phyloP scores from a whole-genome alignment of 2,113 vertebrate genomes.

The Embiotoca jacksoni region DNA sequence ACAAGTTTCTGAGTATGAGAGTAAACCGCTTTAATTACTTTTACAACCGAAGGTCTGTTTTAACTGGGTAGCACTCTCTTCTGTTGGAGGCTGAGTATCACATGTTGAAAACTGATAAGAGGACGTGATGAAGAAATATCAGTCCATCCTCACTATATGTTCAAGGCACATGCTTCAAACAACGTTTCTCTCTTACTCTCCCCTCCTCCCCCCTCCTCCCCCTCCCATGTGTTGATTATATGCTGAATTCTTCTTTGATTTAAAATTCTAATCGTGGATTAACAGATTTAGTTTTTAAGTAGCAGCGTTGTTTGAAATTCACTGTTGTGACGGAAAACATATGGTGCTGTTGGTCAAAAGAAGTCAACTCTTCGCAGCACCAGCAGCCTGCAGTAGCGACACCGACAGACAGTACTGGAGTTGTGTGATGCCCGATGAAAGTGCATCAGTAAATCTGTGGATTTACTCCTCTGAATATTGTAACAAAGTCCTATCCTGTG shows the following conservation, averaged over 20 bases:
- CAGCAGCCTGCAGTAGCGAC: background rate
- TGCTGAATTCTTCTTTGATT: background rate
- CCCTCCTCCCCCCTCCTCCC: too few species aligned
- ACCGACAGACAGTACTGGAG: slow-evolving; percentile 14
- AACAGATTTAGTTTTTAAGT: background rate
- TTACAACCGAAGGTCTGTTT: background rate
- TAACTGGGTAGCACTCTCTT: background rate
- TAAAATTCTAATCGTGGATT: background rate
- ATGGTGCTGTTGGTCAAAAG: slow-evolving; percentile 9
- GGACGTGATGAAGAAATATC: background rate
- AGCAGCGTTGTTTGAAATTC: background rate
- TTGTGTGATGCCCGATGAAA: slow-evolving; percentile 14
- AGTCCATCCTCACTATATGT: background rate
- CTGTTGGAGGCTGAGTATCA: background rate
- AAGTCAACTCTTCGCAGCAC: slow-evolving; percentile 1
- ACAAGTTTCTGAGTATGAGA: slow-evolving; percentile 11
- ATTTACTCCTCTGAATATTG: slow-evolving; percentile 6
- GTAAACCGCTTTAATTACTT: background rate
- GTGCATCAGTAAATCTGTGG: background rate
- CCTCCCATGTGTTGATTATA: background rate
- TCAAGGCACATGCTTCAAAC: too few species aligned
- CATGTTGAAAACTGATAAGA: background rate
- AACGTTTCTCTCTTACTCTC: too few species aligned
- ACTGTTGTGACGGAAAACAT: slow-evolving; percentile 20
- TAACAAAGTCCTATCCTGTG: background rate